These are phyloP conservation scores for Pantherophis alleghaniensis DNA, from an alignment of 2,797 vertebrate genomes.

Conservation along the genomic window DNA sequence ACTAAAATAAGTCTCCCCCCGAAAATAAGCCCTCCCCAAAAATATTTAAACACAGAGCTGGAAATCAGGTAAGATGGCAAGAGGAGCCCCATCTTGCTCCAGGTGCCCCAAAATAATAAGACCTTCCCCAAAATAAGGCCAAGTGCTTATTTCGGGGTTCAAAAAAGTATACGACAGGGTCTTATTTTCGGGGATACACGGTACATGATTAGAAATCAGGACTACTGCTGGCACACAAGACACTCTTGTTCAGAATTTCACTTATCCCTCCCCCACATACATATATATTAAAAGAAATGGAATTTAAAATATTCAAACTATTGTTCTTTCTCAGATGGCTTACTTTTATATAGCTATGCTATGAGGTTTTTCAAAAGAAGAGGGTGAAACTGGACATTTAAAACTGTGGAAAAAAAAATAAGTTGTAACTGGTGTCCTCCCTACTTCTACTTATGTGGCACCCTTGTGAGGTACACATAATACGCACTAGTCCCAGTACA, in stretches of 20 bases:
- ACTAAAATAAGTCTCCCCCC: too few species aligned
- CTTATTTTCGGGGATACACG: too few species aligned
- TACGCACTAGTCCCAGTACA: neutral
- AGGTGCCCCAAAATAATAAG: too few species aligned
- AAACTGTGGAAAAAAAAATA: neutral
- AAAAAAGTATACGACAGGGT: too few species aligned
- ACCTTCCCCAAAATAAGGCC: too few species aligned
- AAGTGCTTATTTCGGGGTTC: too few species aligned
- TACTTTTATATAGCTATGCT: neutral
- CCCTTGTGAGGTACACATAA: neutral
- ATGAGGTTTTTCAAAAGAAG: neutral
- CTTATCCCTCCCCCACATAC: neutral
- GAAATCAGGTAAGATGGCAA: too few species aligned
- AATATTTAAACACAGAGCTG: too few species aligned
- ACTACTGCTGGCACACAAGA: neutral
- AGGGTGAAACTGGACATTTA: neutral
- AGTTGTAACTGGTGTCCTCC: neutral
- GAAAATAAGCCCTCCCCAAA: too few species aligned
- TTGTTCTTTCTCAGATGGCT: neutral
- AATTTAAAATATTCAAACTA: neutral
- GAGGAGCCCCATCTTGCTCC: too few species aligned
- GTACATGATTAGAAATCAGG: neutral
- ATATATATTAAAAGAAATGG: too few species aligned
- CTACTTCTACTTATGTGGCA: neutral
- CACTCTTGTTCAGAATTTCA: neutral